Evolutionary conservation across 2,113 vertebrate genomes (phyloP).

Genomic region (Anguilla rostrata): DNA sequence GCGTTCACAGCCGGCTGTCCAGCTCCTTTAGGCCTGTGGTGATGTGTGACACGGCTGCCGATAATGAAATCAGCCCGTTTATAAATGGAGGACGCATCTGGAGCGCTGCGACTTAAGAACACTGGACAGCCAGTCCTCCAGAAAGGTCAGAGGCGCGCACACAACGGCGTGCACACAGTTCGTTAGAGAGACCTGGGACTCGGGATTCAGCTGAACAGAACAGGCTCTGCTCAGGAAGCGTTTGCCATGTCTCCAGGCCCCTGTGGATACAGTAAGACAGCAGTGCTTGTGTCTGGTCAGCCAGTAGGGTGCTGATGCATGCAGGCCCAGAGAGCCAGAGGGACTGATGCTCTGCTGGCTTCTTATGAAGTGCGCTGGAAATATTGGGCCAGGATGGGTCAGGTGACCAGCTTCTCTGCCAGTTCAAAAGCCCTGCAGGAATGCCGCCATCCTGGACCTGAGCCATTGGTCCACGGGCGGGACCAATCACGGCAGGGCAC

Average conservation of each 20-base stretch:
- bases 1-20: background rate
- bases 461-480: background rate
- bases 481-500: too few species aligned
- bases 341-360: background rate
- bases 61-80: background rate
- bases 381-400: too few species aligned
- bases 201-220: background rate
- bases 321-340: background rate
- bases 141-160: too few species aligned
- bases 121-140: background rate
- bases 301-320: background rate
- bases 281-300: background rate
- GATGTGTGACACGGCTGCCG: background rate
- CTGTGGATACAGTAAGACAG: background rate
- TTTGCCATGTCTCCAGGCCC: background rate
- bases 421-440: too few species aligned
- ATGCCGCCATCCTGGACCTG: too few species aligned
- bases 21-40: background rate
- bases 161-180: background rate
- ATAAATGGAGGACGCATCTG: background rate
- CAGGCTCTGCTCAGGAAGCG: background rate
- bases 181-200: background rate
- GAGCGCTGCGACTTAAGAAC: background rate
- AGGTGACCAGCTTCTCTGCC: too few species aligned
- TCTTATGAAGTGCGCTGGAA: too few species aligned